A percentile compares a stretch with the other conserved stretches of the same genome.
Conservation (phyloP, 2,797 vertebrate species). For the Schizopygopsis pylzovi region DNA sequence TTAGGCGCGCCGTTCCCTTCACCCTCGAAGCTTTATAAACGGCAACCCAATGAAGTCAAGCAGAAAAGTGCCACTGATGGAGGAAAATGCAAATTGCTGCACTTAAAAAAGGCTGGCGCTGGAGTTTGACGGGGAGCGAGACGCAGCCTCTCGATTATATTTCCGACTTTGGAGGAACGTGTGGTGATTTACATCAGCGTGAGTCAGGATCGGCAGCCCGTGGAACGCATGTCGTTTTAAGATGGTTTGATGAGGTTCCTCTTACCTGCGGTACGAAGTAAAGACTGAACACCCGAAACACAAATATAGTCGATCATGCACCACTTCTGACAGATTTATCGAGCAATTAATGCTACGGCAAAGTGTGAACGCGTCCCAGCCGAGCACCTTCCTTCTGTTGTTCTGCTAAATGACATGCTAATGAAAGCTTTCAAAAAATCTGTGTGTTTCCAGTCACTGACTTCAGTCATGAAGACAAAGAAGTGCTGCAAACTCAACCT, state of each 20-base stretch:
- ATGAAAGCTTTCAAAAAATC: slow-evolving; percentile 54
- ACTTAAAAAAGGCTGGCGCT: slow-evolving; percentile 33
- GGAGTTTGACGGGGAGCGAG: slow-evolving; percentile 27
- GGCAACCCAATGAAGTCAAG: slow-evolving; percentile 75
- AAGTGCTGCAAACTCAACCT: slow-evolving; percentile 21
- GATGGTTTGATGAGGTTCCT: slow-evolving; percentile 71
- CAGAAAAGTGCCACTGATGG: slow-evolving; percentile 74
- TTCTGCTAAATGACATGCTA: slow-evolving; percentile 50
- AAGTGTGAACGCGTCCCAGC: slow-evolving; percentile 30
- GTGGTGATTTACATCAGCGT: slow-evolving; percentile 58
- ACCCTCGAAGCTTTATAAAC: slow-evolving; percentile 68
- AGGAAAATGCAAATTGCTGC: slow-evolving; percentile 76
- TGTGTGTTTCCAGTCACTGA: slow-evolving; percentile 40
- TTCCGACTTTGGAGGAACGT: background rate
- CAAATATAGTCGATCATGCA: slow-evolving; percentile 33
- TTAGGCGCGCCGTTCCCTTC: slow-evolving; percentile 31
- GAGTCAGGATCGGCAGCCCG: slow-evolving; percentile 75
- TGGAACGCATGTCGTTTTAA: slow-evolving; percentile 78
- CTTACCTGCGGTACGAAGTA: slow-evolving; percentile 61
- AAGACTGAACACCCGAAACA: slow-evolving; percentile 18
- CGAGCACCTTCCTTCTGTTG: slow-evolving; percentile 35
- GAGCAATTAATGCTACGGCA: slow-evolving; percentile 39
- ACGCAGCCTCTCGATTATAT: slow-evolving; percentile 23
- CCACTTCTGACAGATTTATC: slow-evolving; percentile 28
- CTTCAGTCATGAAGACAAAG: slow-evolving; percentile 30